phyloP scores from a whole-genome alignment of 2,888 invertebrate genomes.

The Stegana nigrithorax region DNA sequence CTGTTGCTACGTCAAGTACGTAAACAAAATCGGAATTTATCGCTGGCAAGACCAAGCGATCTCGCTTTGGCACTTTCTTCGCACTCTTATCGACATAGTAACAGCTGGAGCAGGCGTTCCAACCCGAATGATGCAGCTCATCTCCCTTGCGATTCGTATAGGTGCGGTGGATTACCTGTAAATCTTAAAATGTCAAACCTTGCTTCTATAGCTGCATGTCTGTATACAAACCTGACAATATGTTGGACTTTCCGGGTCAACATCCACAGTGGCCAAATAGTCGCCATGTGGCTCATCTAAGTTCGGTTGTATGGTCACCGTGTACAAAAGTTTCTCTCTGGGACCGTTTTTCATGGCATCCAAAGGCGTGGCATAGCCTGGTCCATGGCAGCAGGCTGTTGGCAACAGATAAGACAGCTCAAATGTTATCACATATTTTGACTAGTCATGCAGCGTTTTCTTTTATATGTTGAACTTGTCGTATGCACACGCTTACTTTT shows the following conservation, averaged over 20 bases:
- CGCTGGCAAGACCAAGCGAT: constrained; percentile 85
- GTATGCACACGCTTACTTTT: neutral
- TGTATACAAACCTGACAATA: constrained; percentile 80
- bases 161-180: constrained; percentile 87
- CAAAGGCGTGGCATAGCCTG: constrained; percentile 82
- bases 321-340: constrained; percentile 87
- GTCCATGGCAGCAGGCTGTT: constrained; percentile 70
- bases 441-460: too few species aligned
- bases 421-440: too few species aligned
- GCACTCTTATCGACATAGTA: constrained; percentile 69
- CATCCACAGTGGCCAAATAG: constrained; percentile 90
- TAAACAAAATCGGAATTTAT: constrained; percentile 87
- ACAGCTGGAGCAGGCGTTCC: constrained; percentile 98
- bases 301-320: constrained; percentile 87
- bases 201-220: neutral
- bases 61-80: constrained; percentile 72
- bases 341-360: constrained; percentile 88
- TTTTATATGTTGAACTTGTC: neutral
- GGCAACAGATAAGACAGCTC: too few species aligned
- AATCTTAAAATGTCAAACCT: neutral
- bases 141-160: constrained; percentile 82
- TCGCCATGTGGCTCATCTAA: constrained; percentile 77
- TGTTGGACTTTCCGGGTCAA: constrained; percentile 86
- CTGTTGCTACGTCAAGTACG: constrained; percentile 81
- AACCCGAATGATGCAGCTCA: constrained; percentile 95